Evolutionary conservation across 1,140 invertebrate genomes (phyloP).

Genomic region (Drosophila sp.): DNA sequence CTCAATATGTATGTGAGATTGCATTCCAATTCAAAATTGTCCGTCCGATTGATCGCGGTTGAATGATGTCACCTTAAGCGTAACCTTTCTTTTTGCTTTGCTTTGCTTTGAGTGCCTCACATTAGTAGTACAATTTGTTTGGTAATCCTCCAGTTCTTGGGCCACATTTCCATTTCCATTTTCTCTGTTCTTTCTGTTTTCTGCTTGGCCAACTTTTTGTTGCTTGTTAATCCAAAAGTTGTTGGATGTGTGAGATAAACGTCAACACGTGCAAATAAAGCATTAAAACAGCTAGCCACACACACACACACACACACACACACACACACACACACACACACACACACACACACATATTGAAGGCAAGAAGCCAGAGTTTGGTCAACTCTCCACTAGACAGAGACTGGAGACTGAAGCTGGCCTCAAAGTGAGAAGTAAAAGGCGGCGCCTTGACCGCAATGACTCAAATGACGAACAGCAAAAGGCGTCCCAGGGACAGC

Average conservation of each 20-base stretch:
- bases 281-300: constrained; percentile 63
- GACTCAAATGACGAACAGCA: constrained; percentile 67
- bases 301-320: too few relatives aligned
- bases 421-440: constrained; percentile 40
- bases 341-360: constrained; percentile 15
- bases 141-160: constrained; percentile 60
- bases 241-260: constrained; percentile 38
- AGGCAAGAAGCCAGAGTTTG: constrained; percentile 14
- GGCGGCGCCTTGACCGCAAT: constrained; percentile 71
- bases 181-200: constrained; percentile 31
- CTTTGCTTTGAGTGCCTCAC: constrained; percentile 34
- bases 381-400: background rate
- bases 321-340: background rate
- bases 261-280: constrained; percentile 80
- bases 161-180: constrained; percentile 40
- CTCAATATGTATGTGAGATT: constrained; percentile 12
- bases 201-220: constrained; percentile 55
- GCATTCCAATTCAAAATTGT: background rate
- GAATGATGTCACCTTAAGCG: constrained; percentile 10
- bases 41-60: too few relatives aligned
- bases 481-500: constrained; percentile 30
- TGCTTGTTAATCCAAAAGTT: constrained; percentile 61
- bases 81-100: constrained; percentile 2
- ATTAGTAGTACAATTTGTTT: constrained; percentile 77
- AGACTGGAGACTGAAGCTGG: background rate